These are phyloP conservation scores for Leptinotarsa lineolata DNA, from an alignment of 1,140 invertebrate genomes.

Conservation along the genomic window DNA sequence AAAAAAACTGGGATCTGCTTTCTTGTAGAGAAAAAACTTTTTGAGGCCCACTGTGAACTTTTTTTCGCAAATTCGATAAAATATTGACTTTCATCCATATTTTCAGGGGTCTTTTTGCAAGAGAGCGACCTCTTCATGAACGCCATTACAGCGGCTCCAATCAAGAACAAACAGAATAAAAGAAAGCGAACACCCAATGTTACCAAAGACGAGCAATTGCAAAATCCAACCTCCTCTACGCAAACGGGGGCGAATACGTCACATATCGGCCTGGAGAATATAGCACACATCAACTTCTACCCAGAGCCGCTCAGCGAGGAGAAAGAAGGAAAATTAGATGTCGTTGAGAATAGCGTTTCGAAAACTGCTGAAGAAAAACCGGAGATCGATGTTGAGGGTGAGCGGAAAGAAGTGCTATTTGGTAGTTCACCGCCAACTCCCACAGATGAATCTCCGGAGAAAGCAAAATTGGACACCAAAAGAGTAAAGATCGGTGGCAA, in stretches of 20 bases:
- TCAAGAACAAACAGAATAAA: slow-evolving; percentile 76
- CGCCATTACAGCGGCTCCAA: slow-evolving; percentile 72
- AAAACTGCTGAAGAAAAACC: background rate
- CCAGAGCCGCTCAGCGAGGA: slow-evolving; percentile 79
- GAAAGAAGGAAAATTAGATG: slow-evolving; percentile 55
- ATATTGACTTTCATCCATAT: slow-evolving; percentile 43
- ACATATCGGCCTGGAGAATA: slow-evolving; percentile 55
- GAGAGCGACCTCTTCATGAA: slow-evolving; percentile 94
- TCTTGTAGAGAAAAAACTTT: no score
- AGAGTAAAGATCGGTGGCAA: slow-evolving; percentile 27
- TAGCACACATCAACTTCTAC: slow-evolving; percentile 80
- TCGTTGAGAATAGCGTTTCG: no score
- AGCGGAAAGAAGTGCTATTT: slow-evolving; percentile 26
- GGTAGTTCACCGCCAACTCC: slow-evolving; percentile 20
- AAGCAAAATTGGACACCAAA: slow-evolving; percentile 20
- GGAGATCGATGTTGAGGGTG: slow-evolving; percentile 35
- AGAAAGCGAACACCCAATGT: slow-evolving; percentile 70
- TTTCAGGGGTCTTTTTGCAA: slow-evolving; percentile 75
- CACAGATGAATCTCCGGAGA: slow-evolving; percentile 34
- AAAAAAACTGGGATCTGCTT: background rate
- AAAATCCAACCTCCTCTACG: slow-evolving; percentile 45
- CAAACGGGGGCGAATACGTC: slow-evolving; percentile 47
- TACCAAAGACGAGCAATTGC: slow-evolving; percentile 62
- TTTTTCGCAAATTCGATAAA: background rate
- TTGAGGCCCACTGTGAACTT: no score